Evolutionary conservation across 2,113 vertebrate species (phyloP).

Genomic region (Rhea pennata): DNA sequence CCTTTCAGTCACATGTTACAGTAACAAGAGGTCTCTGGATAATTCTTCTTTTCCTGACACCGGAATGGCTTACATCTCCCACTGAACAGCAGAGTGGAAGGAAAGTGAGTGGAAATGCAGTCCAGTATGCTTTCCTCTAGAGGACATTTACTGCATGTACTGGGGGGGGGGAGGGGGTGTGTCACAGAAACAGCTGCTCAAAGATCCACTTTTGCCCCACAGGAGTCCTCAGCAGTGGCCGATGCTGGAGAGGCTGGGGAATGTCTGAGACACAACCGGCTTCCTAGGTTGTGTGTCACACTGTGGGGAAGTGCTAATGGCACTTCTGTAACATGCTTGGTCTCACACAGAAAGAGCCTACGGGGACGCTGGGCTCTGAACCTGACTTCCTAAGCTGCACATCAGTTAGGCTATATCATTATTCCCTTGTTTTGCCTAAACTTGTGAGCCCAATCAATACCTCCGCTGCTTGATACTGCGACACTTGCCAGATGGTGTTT

Average conservation of each 20-base stretch:
- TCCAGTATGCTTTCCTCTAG: background rate
- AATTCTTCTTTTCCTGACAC: background rate
- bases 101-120: background rate
- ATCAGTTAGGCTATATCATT: background rate
- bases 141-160: background rate
- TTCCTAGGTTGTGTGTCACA: background rate
- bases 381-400: background rate
- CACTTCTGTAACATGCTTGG: background rate
- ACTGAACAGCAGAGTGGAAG: background rate
- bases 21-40: background rate
- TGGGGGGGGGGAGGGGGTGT: background rate
- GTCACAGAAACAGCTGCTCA: background rate
- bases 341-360: background rate
- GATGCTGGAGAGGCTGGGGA: background rate
- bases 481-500: conserved; percentile 42
- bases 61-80: background rate
- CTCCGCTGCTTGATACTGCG: conserved; percentile 3
- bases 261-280: background rate
- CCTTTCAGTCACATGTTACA: background rate
- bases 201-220: background rate
- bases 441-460: background rate
- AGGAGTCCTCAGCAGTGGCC: background rate
- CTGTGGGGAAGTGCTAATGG: background rate
- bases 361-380: background rate
- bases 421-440: background rate